These are phyloP conservation scores for Darevskia mixta DNA, from an alignment of 2,797 vertebrate species.

Conservation along the genomic window DNA sequence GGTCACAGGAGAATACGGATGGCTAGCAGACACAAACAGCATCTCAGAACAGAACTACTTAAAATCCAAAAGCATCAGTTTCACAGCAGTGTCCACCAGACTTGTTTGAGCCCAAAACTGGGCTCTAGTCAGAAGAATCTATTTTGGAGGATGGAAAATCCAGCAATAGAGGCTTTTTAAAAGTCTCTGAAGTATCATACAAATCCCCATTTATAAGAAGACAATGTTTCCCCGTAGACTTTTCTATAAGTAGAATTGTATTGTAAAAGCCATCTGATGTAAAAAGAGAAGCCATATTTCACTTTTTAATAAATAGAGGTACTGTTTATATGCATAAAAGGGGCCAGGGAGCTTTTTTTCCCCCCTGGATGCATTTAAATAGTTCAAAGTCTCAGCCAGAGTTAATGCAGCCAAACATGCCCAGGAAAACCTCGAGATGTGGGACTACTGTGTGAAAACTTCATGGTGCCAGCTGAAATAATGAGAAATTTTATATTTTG, in stretches of 20 bases:
- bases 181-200: conserved; percentile 60
- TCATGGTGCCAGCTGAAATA: conserved; percentile 60
- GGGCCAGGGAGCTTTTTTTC: conserved; percentile 58
- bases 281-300: conserved; percentile 63
- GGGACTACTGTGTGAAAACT: conserved; percentile 56
- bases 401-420: conserved; percentile 62
- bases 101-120: background rate
- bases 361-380: conserved; percentile 61
- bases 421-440: conserved; percentile 57
- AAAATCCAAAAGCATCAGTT: background rate
- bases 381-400: conserved; percentile 60
- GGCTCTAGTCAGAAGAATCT: conserved; percentile 46
- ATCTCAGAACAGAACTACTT: too few relatives aligned
- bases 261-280: conserved; percentile 68
- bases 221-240: conserved; percentile 68
- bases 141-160: conserved; percentile 52
- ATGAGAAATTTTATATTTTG: conserved; percentile 67
- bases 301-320: conserved; percentile 73
- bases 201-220: conserved; percentile 60
- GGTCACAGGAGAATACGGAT: background rate
- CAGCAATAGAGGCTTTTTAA: conserved; percentile 32
- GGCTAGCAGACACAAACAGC: background rate
- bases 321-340: conserved; percentile 72
- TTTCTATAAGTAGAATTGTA: conserved; percentile 64
- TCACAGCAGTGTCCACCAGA: background rate